Evolutionary conservation across 2,797 vertebrate species (phyloP), one percentile per base, ranked within the genome.

Genomic region (Cyprinella venusta): DNA sequence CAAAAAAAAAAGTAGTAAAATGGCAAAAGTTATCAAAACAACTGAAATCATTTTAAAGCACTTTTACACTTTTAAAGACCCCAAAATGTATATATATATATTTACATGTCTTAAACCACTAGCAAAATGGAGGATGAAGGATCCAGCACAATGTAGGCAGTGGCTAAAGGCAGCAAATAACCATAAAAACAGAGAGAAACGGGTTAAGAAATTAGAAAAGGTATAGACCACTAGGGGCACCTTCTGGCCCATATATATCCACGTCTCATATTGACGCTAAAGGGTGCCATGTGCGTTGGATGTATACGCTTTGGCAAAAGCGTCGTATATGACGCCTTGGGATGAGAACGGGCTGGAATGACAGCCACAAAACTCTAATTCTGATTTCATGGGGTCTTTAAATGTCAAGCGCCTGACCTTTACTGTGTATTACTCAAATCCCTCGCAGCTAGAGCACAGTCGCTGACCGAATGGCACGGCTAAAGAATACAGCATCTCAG

Each of bases 401-500:
- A 76, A 59, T 69, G 74, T 76, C 81, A 76, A 77, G 64, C 2
- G 24, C 7, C n/a, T 80, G 50, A 69, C 74, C 36, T 82, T 77
- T 69, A 77, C 21, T 36, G 64, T 33, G 36, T 68, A 59, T 63
- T 67, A 45, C 21, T 61, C 38, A 70, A 84, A n/a, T 36, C 59
- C 8, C 26, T 52, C 61, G 48, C 15, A 48, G 76, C 54, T 68
- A 9, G 52, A 83, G 45, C 26, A 83, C 54, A 59, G 56, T 76
- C 79, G 21, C 38, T 48, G 68, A 81, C 72, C 68, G 70, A 71
- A 76, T 50, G 75, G 68, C 21, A 63, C 6, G 13, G 59, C 24
- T 26, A 26, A 63, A 63, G 61, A 79, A 40, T n/a, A 72, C 42
- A 45, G 82, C 82, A 69, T 72, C 80, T 79, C 86, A 81, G 69